These are phyloP conservation scores for Tragelaphus strepsiceros DNA, from an alignment of 2,113 vertebrate genomes.

Conservation along the genomic window DNA sequence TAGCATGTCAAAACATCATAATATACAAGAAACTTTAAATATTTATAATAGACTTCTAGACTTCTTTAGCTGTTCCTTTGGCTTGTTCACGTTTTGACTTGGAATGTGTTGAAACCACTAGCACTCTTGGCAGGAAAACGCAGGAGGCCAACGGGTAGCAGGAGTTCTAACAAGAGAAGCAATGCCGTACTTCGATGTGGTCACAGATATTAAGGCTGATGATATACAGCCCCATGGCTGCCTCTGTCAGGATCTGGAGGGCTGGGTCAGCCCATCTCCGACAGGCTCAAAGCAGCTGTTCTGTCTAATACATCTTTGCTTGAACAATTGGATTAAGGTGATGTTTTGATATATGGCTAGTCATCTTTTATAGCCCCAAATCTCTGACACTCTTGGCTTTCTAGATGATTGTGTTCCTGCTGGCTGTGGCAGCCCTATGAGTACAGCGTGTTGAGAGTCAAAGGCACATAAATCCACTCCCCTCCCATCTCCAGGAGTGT, in stretches of 20 bases:
- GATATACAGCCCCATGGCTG: background rate
- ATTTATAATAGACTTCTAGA: background rate
- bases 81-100: background rate
- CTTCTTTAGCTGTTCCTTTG: background rate
- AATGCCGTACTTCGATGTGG: background rate
- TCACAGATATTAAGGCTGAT: conserved; percentile 33
- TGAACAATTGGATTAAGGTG: conserved; percentile 62
- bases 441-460: conserved; percentile 18
- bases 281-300: conserved; percentile 35
- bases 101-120: background rate
- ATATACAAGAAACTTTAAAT: background rate
- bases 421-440: background rate
- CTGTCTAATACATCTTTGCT: conserved; percentile 54
- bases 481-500: background rate
- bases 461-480: conserved; percentile 14
- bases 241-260: conserved; percentile 46
- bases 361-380: conserved; percentile 55
- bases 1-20: background rate
- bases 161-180: background rate
- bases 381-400: conserved; percentile 49
- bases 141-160: background rate
- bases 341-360: conserved; percentile 65
- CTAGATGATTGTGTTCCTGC: conserved; percentile 43
- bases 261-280: background rate
- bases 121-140: background rate